Base-by-base conservation (phyloP, 2,888 invertebrate species). In the Eupsilia transversa region DNA sequence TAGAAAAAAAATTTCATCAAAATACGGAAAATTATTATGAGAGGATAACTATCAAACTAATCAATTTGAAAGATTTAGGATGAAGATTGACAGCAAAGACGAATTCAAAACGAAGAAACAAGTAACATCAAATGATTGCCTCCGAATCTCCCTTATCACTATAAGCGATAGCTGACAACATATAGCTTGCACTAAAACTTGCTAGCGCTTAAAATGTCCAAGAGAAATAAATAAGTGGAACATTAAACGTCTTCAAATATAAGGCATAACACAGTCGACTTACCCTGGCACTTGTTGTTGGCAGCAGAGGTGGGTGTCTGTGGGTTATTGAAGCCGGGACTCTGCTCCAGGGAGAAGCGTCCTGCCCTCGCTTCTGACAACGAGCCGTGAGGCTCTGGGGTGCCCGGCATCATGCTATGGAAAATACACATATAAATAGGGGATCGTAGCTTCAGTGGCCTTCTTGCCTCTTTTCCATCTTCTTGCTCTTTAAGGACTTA, bases 321-420 rank as follows among this genome's bases (percentile, higher is more conserved):
- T 2, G 96, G 96, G 83, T 96, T 96, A 86, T 94, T 96, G 93
- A 96, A 96, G 12, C 94, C 93, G 3, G 96, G 96, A 88, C 96
- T 96, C 90, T 96, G 96, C 80, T 96, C 96, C 82, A 96, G 69
- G 0, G 96, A 96, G 89, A 96, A 96, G 71, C 96, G 89, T 2
- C 96, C 96, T 64, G 96, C 90, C 12, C 96, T 91, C 80, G 95
- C 94, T 79, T 96, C 96, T 60, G 96, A 93, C 27, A 95, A 82
- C 17, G 96, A 94, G 23, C 94, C 92, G 87, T 95, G 95, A 1
- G 96, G 93, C 82, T 96, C 96, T 0, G 96, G 96, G 38, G 96
- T 96, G 43, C 96, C 96, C 35, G 96, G 96, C 96, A 96, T 96
- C 96, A 96, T 96, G 41, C 96, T 96, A 54, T 7, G 6, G 23